A percentile compares a stretch with the other conserved stretches of the same genome.
These are phyloP conservation scores for Lydus trimaculatus DNA, from an alignment of 2,888 invertebrate genomes.

Conservation along the genomic window DNA sequence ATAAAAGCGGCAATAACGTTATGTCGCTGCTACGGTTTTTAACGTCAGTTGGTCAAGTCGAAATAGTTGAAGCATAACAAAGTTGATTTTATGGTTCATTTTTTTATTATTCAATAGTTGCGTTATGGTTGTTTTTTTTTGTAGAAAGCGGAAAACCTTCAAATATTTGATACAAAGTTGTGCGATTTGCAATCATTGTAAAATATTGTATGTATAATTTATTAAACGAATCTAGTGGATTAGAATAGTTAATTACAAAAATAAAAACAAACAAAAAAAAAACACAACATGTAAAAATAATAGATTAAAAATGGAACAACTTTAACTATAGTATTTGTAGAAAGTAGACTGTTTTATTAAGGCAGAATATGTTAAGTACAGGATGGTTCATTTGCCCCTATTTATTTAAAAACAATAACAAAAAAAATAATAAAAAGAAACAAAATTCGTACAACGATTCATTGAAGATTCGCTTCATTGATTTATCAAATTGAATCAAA, in stretches of 20 bases:
- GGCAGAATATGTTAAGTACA: slow-evolving; percentile 53
- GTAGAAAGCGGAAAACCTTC: neutral
- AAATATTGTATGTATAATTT: slow-evolving; percentile 58
- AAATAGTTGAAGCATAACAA: neutral
- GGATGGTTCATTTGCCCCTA: slow-evolving; percentile 39
- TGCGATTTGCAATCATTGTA: slow-evolving; percentile 62
- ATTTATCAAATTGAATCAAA: neutral
- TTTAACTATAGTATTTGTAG: slow-evolving; percentile 40
- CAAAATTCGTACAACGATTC: slow-evolving; percentile 12
- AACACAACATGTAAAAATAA: slow-evolving; percentile 39
- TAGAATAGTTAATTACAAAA: slow-evolving; percentile 38
- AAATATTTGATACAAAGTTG: slow-evolving; percentile 51
- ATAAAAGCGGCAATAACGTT: neutral
- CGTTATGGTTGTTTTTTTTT: neutral
- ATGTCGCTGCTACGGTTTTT: too few species aligned
- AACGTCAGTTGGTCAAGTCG: neutral
- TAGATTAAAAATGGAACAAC: slow-evolving; percentile 41
- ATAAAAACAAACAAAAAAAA: slow-evolving; percentile 12
- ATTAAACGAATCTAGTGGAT: slow-evolving; percentile 50
- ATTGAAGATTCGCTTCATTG: slow-evolving; percentile 12
- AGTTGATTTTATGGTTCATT: neutral
- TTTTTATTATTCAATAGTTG: neutral
- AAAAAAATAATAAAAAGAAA: neutral
- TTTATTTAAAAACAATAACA: neutral
- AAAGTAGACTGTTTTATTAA: slow-evolving; percentile 52